phyloP scores from a whole-genome alignment of 2,113 vertebrate genomes.

The Shinisaurus crocodilurus region DNA sequence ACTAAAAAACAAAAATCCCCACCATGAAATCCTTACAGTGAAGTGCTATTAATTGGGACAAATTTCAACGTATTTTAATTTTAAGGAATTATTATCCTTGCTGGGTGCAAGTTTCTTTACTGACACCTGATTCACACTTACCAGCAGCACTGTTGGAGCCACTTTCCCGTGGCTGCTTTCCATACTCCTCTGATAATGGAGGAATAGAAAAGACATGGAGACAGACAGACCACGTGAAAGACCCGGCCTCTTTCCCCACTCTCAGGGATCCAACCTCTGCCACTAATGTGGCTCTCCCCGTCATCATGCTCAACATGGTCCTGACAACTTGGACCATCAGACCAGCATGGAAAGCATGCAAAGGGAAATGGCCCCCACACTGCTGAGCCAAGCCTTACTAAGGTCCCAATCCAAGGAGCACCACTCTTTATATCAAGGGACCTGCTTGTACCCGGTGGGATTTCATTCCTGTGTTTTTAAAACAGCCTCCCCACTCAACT shows the following conservation, averaged over 20 bases:
- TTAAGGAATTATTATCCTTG: neutral
- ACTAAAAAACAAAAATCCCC: conserved; percentile 43
- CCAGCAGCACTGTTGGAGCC: neutral
- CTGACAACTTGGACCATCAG: neutral
- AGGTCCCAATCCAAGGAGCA: neutral
- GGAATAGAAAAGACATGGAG: neutral
- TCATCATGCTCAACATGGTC: neutral
- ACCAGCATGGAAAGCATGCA: neutral
- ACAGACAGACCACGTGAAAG: neutral
- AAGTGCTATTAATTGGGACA: conserved; percentile 43
- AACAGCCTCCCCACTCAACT: neutral
- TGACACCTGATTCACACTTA: neutral
- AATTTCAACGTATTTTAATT: conserved; percentile 43
- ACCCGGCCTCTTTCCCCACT: neutral
- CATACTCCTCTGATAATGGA: neutral
- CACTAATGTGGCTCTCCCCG: neutral
- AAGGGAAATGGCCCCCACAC: neutral
- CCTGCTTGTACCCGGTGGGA: neutral
- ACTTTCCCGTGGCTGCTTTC: neutral
- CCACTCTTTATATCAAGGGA: neutral
- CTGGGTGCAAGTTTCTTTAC: neutral
- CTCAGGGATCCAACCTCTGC: neutral
- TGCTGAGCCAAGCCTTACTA: neutral
- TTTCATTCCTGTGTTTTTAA: neutral
- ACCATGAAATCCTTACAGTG: conserved; percentile 32